These are phyloP conservation scores for Holothuria leucospilota DNA, from an alignment of 53 echinoderm and acorn worm species.

Conservation along the genomic window DNA sequence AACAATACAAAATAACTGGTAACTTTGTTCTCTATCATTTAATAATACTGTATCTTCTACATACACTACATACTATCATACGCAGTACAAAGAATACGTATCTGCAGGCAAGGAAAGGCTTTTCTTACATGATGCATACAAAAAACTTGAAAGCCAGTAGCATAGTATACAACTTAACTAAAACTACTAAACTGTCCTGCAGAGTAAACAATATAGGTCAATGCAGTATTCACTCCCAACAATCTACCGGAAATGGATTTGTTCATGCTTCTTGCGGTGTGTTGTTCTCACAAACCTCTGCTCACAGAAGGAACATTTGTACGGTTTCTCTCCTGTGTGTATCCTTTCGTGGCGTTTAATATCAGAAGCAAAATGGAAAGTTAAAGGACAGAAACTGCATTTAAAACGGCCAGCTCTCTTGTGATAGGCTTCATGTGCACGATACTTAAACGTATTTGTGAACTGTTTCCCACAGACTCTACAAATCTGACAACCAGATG, in stretches of 20 bases:
- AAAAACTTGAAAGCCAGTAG: too few species aligned
- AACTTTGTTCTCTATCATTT: too few species aligned
- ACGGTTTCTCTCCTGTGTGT: slow-evolving; percentile 40
- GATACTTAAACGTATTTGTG: not conserved
- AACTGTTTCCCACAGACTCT: slow-evolving; percentile 25
- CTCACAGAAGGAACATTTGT: slow-evolving; percentile 29
- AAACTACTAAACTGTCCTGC: too few species aligned
- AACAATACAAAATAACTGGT: too few species aligned
- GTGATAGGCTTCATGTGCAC: slow-evolving; percentile 26
- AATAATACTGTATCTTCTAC: too few species aligned
- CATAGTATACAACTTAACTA: too few species aligned
- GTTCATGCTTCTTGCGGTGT: slow-evolving; percentile 15
- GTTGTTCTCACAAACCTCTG: slow-evolving; percentile 6
- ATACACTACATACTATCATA: too few species aligned
- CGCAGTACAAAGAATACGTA: too few species aligned
- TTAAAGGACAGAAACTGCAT: slow-evolving; percentile 5
- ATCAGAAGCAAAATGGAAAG: slow-evolving; percentile 21
- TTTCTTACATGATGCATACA: too few species aligned
- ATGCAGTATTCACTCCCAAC: too few species aligned
- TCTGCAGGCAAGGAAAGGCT: too few species aligned
- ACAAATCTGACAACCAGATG: not conserved
- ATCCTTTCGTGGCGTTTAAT: slow-evolving; percentile 12
- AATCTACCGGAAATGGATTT: slow-evolving; percentile 7
- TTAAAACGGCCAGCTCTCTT: slow-evolving; percentile 33
- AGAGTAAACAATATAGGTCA: too few species aligned